Evolutionary conservation across 2,888 invertebrate species (phyloP).

Genomic region (Thecophora atra): DNA sequence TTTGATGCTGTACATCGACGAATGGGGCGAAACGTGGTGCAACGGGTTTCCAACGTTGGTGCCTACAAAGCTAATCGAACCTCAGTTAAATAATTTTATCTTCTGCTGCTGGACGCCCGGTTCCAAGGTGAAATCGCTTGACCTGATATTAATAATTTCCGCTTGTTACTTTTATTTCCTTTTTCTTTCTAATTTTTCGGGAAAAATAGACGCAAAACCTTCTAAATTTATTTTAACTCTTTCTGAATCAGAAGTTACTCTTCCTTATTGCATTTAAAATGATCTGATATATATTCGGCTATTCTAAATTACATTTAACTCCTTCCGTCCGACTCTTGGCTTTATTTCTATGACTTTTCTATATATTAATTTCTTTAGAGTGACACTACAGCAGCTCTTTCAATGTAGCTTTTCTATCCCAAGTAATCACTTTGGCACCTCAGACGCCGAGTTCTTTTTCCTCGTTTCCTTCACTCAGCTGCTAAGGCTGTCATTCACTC

Average conservation of each 20-base stretch:
- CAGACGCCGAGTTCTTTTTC: neutral
- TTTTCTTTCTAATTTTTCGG: neutral
- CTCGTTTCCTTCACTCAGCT: neutral
- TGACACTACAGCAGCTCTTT: too few relatives aligned
- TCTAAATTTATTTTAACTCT: too few relatives aligned
- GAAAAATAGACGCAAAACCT: too few relatives aligned
- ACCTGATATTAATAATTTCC: neutral
- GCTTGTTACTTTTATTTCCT: neutral
- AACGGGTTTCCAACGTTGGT: neutral
- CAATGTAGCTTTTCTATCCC: too few relatives aligned
- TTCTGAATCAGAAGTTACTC: too few relatives aligned
- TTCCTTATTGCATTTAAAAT: too few relatives aligned
- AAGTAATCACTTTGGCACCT: too few relatives aligned
- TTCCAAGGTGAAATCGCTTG: neutral
- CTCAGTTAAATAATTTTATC: neutral
- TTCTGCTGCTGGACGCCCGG: neutral
- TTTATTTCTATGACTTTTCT: too few relatives aligned
- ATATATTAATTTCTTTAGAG: too few relatives aligned
- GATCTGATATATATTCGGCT: too few relatives aligned
- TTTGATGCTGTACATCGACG: conserved; percentile 1
- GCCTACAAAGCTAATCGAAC: neutral
- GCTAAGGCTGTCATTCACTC: neutral
- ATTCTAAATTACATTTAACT: too few relatives aligned
- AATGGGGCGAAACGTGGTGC: neutral
- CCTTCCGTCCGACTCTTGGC: too few relatives aligned